Evolutionary conservation across 1,140 invertebrate genomes (phyloP), one percentile per base, ranked within the genome.

Genomic region (Halotydeus destructor): DNA sequence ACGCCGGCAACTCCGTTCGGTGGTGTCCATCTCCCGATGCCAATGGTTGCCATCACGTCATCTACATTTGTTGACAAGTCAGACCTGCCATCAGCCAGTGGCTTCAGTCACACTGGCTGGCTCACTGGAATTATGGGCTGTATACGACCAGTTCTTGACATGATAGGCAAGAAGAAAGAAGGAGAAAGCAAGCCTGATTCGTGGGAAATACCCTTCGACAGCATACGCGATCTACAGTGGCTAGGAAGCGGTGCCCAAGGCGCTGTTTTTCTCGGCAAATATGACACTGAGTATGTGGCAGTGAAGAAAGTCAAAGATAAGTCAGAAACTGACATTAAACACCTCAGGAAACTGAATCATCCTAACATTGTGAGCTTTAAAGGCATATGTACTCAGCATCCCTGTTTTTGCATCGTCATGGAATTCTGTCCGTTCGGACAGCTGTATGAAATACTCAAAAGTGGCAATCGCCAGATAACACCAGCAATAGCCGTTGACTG

Each of bases 371-470:
- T 97, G 35, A 75, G 83, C 55, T 97, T 97, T 56, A 78, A 78
- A 54, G 91, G 86, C 31, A 78, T 93, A 5, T 93, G 84, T 56
- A 89, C 80, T 0, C 75, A 86, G 56, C 70, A 81, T n/a, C 86
- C 85, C 3, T 80, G 77, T 53, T 93, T 78, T 57, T 93, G 86
- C 59, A 83, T 98, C 50, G 74, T 97, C 16, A 98, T 98, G 91
- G 91, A 97, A 58, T 97, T 75, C 60, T 97, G 91, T 59, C 83
- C 85, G 2, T 82, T 83, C 57, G 91, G 91, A 9, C 79, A 85
- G 26, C 65, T 98, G 14, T 93, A 88, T 56, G 81, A 91, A 55
- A 69, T 91, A 49, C 65, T 97, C 5, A 72, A 75, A 51, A 72
- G 75, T 51, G 76, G 76, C 41, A 74, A 76, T 42, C 69, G 77